Conservation (phyloP, 2,797 vertebrate genomes). For the Syngnathus acus region DNA sequence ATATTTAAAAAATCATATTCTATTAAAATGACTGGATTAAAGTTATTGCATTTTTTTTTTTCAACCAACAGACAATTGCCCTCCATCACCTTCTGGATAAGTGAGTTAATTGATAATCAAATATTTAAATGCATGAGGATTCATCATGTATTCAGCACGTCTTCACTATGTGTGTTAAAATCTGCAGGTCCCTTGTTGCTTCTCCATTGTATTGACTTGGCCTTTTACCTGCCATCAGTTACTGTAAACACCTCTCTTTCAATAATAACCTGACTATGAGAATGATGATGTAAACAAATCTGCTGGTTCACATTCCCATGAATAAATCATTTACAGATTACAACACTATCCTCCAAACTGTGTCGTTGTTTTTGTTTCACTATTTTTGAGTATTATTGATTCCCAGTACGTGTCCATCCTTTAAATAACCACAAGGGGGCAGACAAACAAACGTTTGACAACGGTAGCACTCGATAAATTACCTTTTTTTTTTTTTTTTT, state of each 20-base stretch:
- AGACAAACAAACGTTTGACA: too few species aligned
- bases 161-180: background rate
- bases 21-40: background rate
- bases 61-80: conserved; percentile 56
- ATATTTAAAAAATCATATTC: too few species aligned
- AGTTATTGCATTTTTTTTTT: conserved; percentile 4
- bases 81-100: conserved; percentile 37
- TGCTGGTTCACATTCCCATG: background rate
- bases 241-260: background rate
- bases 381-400: too few species aligned
- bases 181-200: background rate
- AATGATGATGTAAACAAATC: background rate
- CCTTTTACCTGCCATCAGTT: background rate
- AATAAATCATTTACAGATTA: background rate
- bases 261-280: background rate
- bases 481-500: too few species aligned
- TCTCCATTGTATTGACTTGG: background rate
- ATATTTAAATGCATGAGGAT: background rate
- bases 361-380: background rate
- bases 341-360: background rate
- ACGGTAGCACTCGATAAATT: too few species aligned
- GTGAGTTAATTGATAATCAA: conserved; percentile 18
- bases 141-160: background rate
- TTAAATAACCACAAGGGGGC: background rate
- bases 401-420: background rate